These are phyloP conservation scores for Leucania comma DNA, from an alignment of 2,888 invertebrate genomes.

Conservation along the genomic window DNA sequence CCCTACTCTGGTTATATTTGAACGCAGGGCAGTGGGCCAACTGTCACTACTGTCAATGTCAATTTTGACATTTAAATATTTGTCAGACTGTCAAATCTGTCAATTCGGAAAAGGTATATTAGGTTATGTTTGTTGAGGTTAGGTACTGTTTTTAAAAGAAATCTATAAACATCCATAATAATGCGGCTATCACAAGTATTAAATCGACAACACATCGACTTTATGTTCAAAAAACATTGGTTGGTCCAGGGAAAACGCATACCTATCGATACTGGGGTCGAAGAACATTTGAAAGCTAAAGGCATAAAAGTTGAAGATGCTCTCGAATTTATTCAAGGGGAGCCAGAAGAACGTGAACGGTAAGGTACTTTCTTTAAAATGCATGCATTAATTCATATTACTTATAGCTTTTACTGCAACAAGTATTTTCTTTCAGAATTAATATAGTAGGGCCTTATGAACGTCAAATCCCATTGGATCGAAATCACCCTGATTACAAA, in stretches of 20 bases:
- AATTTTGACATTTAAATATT: constrained; percentile 8
- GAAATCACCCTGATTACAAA: constrained; percentile 93
- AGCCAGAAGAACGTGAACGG: constrained; percentile 77
- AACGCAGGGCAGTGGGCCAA: no score
- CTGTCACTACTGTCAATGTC: not conserved
- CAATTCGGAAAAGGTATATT: not conserved
- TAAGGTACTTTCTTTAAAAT: constrained; percentile 53
- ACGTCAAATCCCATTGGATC: constrained; percentile 82
- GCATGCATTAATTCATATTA: not conserved
- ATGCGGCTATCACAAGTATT: constrained; percentile 93
- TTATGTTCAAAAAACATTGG: constrained; percentile 94
- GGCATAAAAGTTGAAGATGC: constrained; percentile 92
- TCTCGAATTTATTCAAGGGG: constrained; percentile 89
- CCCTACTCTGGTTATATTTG: no score
- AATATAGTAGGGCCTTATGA: constrained; percentile 86
- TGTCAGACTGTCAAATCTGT: constrained; percentile 11
- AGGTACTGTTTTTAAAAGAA: constrained; percentile 35
- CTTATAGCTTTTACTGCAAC: not conserved
- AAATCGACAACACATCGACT: constrained; percentile 93
- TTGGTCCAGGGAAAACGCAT: constrained; percentile 91
- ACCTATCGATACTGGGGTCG: constrained; percentile 89
- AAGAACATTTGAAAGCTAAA: constrained; percentile 87
- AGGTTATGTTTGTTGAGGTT: constrained; percentile 40
- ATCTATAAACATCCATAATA: constrained; percentile 43
- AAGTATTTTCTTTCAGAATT: constrained; percentile 70